Conservation (phyloP, 1,140 invertebrate genomes). For the Drosophila biarmipes region DNA sequence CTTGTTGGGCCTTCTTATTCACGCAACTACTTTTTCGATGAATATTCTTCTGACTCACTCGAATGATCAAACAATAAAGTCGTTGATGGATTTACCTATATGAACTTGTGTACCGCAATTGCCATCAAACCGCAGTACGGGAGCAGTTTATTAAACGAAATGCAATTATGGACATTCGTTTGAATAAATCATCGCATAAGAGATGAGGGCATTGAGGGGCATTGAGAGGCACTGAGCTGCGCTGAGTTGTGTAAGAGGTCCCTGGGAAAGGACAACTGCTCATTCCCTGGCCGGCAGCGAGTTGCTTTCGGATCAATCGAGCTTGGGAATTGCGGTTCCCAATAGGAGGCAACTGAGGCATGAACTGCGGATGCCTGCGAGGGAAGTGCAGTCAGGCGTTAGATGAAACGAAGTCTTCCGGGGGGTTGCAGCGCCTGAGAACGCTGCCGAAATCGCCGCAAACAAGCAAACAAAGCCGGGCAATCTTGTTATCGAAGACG, state of each 20-base stretch:
- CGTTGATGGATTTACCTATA: background rate
- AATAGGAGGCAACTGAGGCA: conserved; percentile 51
- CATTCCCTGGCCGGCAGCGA: conserved; percentile 28
- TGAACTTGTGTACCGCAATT: background rate
- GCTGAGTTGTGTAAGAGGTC: conserved; percentile 30
- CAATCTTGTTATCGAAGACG: conserved; percentile 74
- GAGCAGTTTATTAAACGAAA: conserved; percentile 32
- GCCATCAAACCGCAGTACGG: conserved; percentile 1
- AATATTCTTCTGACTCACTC: background rate
- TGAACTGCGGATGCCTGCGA: conserved; percentile 59
- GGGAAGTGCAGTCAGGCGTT: conserved; percentile 67
- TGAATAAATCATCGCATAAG: conserved; percentile 49
- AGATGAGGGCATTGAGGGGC: conserved; percentile 18
- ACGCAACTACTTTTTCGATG: background rate
- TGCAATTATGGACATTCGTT: conserved; percentile 30
- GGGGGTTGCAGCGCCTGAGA: conserved; percentile 38
- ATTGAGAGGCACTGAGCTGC: conserved; percentile 34
- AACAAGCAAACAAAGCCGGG: conserved; percentile 60
- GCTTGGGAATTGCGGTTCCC: conserved; percentile 69
- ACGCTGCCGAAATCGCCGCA: conserved; percentile 46
- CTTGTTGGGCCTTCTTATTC: too few species aligned
- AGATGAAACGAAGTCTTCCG: conserved; percentile 57
- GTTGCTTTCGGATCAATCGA: conserved; percentile 44
- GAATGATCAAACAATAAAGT: background rate
- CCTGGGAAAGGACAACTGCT: conserved; percentile 28